Evolutionary conservation across 2,797 vertebrate genomes (phyloP), one percentile per base, ranked within the genome.

Genomic region (Crenuchus spilurus): DNA sequence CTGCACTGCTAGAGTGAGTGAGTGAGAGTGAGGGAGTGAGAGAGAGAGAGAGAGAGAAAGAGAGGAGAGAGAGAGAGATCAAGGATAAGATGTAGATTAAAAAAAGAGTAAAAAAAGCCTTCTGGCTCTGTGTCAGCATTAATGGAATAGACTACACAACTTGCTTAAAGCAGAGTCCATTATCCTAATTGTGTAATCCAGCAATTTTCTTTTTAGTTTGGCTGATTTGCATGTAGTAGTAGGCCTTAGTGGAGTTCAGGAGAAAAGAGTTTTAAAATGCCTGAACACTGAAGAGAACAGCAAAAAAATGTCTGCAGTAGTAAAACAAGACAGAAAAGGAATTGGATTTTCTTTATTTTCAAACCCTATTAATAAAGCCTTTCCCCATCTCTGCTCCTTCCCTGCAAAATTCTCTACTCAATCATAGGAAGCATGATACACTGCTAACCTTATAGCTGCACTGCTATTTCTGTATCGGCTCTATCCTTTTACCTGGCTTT

Each of bases 1-100:
- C 80, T 83, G 85, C 80, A 83, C 84, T 75, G 76, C 64, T 28
- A 79, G 58, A 55, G 58, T 68, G 73, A 62, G 62, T 71, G 31
- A 60, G 37, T 46, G 44, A 61, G 66, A 58, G 22, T 46, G 37
- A 7, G 11, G 22, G 22, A 51, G 51, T 20, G 33, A n/a, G 4
- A 44, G 39, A 24, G 42, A 54, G 26, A 4, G 24, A 7, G 11
- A 35, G 18, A 48, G 10, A 51, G 55, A 22, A 39, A 69, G 39
- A 51, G 22, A 31, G 13, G 48, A 69, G 39, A 51, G 22, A 31
- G 13, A 37, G 35, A 13, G 18, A 39, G 22, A 51, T 16, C 28
- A 3, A 8, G 37, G 64, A 55, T 30, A 35, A 70, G 41, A 69
- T 52, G 57, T 46, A 55, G 31, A 26, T 54, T 33, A 35, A 67